These are phyloP conservation scores for Scolopax mira DNA, from an alignment of 2,113 vertebrate species.

Conservation along the genomic window DNA sequence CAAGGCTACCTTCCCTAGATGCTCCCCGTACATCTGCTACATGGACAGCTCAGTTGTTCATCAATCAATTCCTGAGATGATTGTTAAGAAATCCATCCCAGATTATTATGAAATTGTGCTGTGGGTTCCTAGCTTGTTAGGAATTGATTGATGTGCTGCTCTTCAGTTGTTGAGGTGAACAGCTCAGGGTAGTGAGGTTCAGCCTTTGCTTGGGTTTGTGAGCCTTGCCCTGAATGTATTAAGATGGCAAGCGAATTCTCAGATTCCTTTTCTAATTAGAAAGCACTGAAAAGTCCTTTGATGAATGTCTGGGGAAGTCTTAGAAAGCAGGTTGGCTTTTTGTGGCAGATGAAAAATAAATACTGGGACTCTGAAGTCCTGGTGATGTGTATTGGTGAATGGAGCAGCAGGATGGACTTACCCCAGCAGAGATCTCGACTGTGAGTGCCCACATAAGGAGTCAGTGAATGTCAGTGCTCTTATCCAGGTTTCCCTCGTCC, in stretches of 20 bases:
- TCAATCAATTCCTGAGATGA: neutral
- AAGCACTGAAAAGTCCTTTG: neutral
- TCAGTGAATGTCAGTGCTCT: neutral
- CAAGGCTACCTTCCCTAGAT: neutral
- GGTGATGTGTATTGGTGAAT: neutral
- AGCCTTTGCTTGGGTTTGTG: neutral
- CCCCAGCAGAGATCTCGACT: neutral
- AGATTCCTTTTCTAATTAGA: neutral
- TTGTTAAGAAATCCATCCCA: neutral
- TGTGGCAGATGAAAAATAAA: neutral
- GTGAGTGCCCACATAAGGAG: neutral
- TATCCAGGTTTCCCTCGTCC: neutral
- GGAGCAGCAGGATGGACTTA: neutral
- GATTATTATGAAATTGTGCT: neutral
- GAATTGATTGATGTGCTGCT: neutral
- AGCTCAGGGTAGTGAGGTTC: neutral
- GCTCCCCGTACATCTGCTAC: neutral
- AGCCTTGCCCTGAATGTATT: neutral
- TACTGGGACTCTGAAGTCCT: neutral
- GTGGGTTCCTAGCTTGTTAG: neutral
- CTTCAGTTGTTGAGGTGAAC: neutral
- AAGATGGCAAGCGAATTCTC: neutral
- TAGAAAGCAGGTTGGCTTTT: neutral
- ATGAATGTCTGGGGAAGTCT: neutral
- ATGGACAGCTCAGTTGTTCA: neutral